These are phyloP conservation scores for Nestor notabilis DNA, from an alignment of 2,113 vertebrate species.

Conservation along the genomic window DNA sequence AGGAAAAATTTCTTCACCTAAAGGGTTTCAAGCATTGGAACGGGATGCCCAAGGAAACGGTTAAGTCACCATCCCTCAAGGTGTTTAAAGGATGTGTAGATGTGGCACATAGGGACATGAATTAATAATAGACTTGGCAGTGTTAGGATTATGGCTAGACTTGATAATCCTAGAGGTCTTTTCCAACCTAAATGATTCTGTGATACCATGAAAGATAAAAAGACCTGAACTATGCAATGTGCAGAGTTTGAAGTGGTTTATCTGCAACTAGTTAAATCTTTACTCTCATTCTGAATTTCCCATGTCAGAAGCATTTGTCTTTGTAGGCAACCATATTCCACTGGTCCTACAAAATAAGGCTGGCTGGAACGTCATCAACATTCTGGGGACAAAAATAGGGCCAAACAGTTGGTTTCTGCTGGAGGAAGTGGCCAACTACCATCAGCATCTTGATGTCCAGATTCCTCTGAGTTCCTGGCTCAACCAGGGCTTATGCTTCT, in stretches of 20 bases:
- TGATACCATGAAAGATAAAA: not conserved
- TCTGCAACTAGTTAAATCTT: not conserved
- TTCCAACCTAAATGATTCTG: not conserved
- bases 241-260: not conserved
- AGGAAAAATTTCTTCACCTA: not conserved
- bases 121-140: not conserved
- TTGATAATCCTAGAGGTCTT: not conserved
- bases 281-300: not conserved
- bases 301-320: not conserved
- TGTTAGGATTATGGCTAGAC: not conserved
- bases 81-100: not conserved
- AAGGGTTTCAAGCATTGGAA: not conserved
- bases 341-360: not conserved
- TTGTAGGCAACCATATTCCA: not conserved
- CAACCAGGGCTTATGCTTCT: accelerated
- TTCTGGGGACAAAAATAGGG: not conserved
- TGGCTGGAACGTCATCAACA: not conserved
- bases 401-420: not conserved
- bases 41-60: not conserved
- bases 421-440: not conserved
- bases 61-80: too few relatives aligned
- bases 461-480: not conserved
- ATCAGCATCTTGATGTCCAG: too few relatives aligned
- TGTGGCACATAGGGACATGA: not conserved
- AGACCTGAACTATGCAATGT: not conserved